Evolutionary conservation across 1,140 invertebrate genomes (phyloP).

Genomic region (Diorhabda elongata): DNA sequence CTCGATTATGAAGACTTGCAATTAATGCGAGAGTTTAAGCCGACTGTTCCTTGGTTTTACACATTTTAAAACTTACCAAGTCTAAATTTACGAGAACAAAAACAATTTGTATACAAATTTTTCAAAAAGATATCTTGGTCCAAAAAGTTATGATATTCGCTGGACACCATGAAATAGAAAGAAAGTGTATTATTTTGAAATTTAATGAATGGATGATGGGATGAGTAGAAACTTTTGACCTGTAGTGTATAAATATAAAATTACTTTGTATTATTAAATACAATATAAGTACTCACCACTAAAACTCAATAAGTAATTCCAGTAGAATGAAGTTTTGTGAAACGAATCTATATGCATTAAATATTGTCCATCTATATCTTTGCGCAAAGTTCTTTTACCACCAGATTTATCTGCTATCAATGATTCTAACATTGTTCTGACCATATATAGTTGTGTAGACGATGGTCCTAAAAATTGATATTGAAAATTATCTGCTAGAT

Average conservation of each 20-base stretch:
- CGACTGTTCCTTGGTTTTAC: too few species aligned
- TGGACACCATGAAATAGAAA: too few species aligned
- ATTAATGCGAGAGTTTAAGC: too few species aligned
- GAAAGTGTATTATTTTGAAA: too few species aligned
- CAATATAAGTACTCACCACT: slow-evolving; percentile 58
- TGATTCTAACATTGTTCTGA: slow-evolving; percentile 97
- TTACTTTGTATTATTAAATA: not conserved
- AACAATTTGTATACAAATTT: too few species aligned
- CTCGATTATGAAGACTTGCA: too few species aligned
- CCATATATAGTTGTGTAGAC: slow-evolving; percentile 97
- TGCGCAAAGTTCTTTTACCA: slow-evolving; percentile 87
- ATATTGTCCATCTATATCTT: slow-evolving; percentile 93
- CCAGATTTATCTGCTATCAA: slow-evolving; percentile 96
- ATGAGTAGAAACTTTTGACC: too few species aligned
- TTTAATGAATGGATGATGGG: too few species aligned
- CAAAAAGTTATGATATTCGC: too few species aligned
- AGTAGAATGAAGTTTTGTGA: slow-evolving; percentile 95
- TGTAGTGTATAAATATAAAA: not conserved
- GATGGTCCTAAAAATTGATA: slow-evolving; percentile 62
- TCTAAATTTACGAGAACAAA: too few species aligned
- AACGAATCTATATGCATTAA: slow-evolving; percentile 91
- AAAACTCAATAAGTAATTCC: slow-evolving; percentile 92
- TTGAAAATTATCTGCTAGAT: not conserved
- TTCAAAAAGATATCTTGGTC: too few species aligned
- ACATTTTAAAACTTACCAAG: too few species aligned